Base-by-base conservation (phyloP, 2,113 vertebrate genomes). In the Mesocricetus auratus region DNA sequence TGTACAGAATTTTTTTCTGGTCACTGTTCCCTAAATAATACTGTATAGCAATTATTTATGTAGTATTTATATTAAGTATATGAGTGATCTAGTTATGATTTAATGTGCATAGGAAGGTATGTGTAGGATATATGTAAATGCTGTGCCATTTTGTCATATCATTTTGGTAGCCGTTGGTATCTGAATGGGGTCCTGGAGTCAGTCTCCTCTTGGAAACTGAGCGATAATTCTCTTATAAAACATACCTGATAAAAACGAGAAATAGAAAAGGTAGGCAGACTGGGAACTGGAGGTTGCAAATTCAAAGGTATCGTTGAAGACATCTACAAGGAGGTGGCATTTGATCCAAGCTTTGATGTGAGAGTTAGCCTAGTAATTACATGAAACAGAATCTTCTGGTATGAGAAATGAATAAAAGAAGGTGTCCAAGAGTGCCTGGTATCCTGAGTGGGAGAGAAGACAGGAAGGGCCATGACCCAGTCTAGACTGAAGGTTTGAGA, bases 201-300 rank as follows among this genome's bases (percentile, higher is more conserved):
- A 33, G 58, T 21, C 16, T 79, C 10, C 62, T 13, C 47, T 39
- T 81, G 24, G n/a, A 39, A 47, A 42, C 22, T n/a, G 13, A 50
- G 74, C 74, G 31, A 31, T 45, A 39, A 29, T 29, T n/a, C 26
- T 60, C 77, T 68, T 69, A 91, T 66, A 85, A 68, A 62, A 93
- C 89, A 58, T 26, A 79, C 9, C 45, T 73, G 42, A 79, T 60
- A 58, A 26, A 56, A 60, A 73, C 47, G 12, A 81, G 33, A 66
- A 86, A 29, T 39, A 86, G 16, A 21, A 31, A 86, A 13, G n/a
- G 22, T 31, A 53, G 31, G 26, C 8, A 16, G 22, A 31, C 10
- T 3, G 45, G 24, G 42, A 24, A 77, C 13, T 0, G 0, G 7
- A 31, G 3, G 16, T 50, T 75, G 11, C n/a, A 33, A 9, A 83